Conservation (phyloP, 2,113 vertebrate genomes). For the Trinectes maculatus region DNA sequence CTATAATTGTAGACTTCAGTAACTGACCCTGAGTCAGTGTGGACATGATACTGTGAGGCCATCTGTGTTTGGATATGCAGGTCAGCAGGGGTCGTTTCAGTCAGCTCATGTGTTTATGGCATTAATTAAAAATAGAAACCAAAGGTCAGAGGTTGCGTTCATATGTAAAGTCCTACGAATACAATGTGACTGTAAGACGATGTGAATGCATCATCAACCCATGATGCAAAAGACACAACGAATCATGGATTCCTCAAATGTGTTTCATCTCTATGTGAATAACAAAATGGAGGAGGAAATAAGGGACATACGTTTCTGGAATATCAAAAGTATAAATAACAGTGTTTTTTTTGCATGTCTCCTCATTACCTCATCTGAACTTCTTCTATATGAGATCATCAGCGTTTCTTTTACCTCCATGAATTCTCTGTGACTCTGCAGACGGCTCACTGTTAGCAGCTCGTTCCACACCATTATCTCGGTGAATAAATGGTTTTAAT, state of each 20-base stretch:
- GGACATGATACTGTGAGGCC: conserved; percentile 44
- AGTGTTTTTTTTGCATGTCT: too few species aligned
- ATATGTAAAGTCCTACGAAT: too few species aligned
- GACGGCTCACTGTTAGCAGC: not conserved
- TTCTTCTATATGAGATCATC: too few species aligned
- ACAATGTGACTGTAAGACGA: too few species aligned
- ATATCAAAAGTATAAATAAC: too few species aligned
- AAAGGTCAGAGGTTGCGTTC: too few species aligned
- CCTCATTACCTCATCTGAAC: too few species aligned
- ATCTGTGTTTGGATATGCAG: conserved; percentile 47
- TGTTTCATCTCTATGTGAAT: not conserved
- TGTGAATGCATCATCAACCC: conserved; percentile 3
- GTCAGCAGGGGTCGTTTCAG: conserved; percentile 33
- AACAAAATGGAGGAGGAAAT: not conserved
- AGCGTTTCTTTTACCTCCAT: not conserved
- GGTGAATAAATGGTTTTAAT: conserved; percentile 29
- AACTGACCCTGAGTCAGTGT: conserved; percentile 27
- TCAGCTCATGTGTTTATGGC: conserved; percentile 9
- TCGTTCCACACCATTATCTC: not conserved
- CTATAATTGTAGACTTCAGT: too few species aligned
- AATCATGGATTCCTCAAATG: not conserved
- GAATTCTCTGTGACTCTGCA: not conserved
- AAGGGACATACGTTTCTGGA: too few species aligned
- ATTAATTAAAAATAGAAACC: not conserved
- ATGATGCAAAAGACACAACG: too few species aligned